Evolutionary conservation across 2,113 vertebrate genomes (phyloP).

Genomic region (Cromileptes altivelis): DNA sequence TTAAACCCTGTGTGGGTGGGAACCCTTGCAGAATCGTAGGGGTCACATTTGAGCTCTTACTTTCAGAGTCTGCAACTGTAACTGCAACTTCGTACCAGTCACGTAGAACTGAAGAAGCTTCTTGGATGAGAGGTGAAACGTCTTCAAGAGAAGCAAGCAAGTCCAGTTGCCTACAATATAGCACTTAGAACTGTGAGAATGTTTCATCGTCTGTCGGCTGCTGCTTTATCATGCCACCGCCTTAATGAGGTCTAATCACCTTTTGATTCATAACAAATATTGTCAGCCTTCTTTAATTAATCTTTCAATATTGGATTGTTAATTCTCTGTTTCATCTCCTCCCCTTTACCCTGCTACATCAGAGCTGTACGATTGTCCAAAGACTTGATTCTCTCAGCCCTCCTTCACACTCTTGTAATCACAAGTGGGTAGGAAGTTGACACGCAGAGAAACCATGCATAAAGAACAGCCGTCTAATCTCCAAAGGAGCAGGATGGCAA

Average conservation of each 20-base stretch:
- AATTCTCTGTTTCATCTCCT: neutral
- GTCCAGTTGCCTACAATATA: too few species aligned
- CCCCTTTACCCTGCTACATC: neutral
- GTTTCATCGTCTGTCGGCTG: neutral
- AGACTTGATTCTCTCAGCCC: conserved; percentile 80
- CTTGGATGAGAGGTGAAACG: too few species aligned
- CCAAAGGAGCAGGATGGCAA: conserved; percentile 58
- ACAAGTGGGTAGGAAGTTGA: conserved; percentile 49
- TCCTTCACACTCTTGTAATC: conserved; percentile 44
- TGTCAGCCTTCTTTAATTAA: too few species aligned
- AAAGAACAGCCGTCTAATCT: conserved; percentile 54
- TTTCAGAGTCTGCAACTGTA: too few species aligned
- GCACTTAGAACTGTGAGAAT: neutral
- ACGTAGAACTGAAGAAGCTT: too few species aligned
- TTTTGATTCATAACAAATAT: neutral
- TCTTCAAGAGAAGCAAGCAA: too few species aligned
- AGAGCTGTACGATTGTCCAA: conserved; percentile 24
- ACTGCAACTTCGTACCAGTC: too few species aligned
- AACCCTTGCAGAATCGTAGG: too few species aligned
- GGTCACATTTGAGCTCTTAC: too few species aligned
- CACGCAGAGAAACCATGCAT: conserved; percentile 62
- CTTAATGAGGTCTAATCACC: neutral
- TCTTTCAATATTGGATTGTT: neutral
- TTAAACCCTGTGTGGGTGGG: too few species aligned
- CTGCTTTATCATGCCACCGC: too few species aligned